These are phyloP conservation scores for Cnemophilus loriae DNA, from an alignment of 2,113 vertebrate genomes.

Conservation along the genomic window DNA sequence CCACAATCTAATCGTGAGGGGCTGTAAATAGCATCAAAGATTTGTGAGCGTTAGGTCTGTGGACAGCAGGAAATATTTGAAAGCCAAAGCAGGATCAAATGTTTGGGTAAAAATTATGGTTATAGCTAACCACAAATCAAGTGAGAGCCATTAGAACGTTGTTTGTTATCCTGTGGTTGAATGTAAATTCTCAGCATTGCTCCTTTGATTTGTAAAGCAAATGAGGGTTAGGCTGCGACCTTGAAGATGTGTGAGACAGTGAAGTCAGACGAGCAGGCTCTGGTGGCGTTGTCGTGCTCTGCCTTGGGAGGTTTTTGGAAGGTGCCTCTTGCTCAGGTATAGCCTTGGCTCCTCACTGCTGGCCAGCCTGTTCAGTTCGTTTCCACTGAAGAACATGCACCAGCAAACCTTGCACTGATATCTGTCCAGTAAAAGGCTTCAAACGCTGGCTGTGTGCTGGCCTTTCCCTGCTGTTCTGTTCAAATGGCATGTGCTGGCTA, in stretches of 20 bases:
- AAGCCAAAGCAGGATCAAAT: slow-evolving; percentile 55
- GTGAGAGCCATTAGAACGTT: slow-evolving; percentile 43
- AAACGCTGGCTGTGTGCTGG: background rate
- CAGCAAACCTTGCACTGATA: background rate
- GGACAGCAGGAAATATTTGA: slow-evolving; percentile 60
- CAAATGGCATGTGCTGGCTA: background rate
- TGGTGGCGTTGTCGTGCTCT: background rate
- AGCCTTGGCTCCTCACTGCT: background rate
- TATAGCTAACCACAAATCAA: slow-evolving; percentile 47
- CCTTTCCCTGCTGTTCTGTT: background rate
- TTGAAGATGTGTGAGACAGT: background rate
- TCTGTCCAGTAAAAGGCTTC: background rate
- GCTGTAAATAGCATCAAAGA: slow-evolving; percentile 64
- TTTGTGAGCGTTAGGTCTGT: slow-evolving; percentile 37
- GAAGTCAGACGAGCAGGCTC: background rate
- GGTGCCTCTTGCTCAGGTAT: background rate
- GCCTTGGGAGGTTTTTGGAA: background rate
- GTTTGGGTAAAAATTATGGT: slow-evolving; percentile 61
- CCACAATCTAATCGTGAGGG: slow-evolving; percentile 25
- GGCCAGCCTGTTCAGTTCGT: background rate
- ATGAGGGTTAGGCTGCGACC: background rate
- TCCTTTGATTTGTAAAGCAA: slow-evolving; percentile 14
- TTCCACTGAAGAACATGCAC: background rate
- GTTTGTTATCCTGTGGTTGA: slow-evolving; percentile 22
- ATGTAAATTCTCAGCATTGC: background rate